These are phyloP conservation scores for Acipenser ruthenus DNA, from an alignment of 2,797 vertebrate genomes.

Conservation along the genomic window DNA sequence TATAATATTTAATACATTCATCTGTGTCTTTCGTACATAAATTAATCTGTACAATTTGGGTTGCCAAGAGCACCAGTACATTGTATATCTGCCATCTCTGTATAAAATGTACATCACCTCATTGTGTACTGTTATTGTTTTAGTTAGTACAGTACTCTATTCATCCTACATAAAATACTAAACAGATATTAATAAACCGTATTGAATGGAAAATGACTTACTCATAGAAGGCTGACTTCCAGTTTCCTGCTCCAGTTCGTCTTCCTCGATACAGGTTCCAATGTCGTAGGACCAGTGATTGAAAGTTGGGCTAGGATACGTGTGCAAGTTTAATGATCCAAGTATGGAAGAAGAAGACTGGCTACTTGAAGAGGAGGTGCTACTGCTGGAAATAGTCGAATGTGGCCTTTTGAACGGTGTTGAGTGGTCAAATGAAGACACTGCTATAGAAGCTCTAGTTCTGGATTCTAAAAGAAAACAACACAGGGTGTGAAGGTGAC, in stretches of 20 bases:
- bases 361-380: slow-evolving; percentile 74
- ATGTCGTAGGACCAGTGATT: slow-evolving; percentile 61
- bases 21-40: no score
- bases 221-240: slow-evolving; percentile 59
- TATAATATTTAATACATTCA: no score
- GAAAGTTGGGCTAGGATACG: slow-evolving; percentile 51
- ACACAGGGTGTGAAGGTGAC: background rate
- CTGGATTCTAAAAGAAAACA: slow-evolving; percentile 47
- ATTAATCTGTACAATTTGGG: no score
- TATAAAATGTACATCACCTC: no score
- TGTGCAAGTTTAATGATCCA: slow-evolving; percentile 63
- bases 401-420: slow-evolving; percentile 69
- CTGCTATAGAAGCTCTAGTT: slow-evolving; percentile 50
- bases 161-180: no score
- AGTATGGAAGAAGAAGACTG: slow-evolving; percentile 70
- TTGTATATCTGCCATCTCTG: no score
- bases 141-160: no score
- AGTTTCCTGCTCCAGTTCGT: slow-evolving; percentile 65
- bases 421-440: slow-evolving; percentile 55
- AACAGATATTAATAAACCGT: no score
- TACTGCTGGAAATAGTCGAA: slow-evolving; percentile 77
- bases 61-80: no score
- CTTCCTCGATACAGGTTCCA: slow-evolving; percentile 63
- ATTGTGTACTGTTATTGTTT: no score
- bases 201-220: slow-evolving; percentile 33